phyloP scores from a whole-genome alignment of 2,888 invertebrate genomes.

The Anthoptus insignis region DNA sequence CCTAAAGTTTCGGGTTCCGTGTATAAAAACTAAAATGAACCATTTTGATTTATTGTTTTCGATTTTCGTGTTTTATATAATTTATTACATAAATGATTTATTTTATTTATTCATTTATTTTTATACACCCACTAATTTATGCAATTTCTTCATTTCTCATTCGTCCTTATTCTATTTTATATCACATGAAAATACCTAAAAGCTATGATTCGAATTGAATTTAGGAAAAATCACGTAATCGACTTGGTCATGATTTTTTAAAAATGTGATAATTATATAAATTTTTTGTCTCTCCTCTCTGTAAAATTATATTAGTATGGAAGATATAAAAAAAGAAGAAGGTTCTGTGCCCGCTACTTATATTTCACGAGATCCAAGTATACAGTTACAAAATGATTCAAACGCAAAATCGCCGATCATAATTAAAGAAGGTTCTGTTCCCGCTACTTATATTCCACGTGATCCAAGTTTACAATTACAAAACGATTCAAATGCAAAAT shows the following conservation, averaged over 20 bases:
- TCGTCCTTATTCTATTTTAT: neutral
- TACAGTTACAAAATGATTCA: conserved; percentile 40
- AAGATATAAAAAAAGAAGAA: conserved; percentile 41
- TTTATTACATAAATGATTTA: no score
- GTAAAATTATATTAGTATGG: conserved; percentile 45
- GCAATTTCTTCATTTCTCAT: neutral
- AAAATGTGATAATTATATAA: conserved; percentile 29
- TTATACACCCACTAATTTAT: no score
- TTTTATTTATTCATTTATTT: conserved; percentile 16
- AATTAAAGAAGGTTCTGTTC: no score
- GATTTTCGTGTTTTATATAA: neutral
- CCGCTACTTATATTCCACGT: neutral
- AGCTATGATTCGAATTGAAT: neutral
- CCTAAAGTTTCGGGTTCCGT: no score
- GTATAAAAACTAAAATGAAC: no score
- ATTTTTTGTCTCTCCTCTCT: conserved; percentile 20
- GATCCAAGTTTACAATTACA: no score
- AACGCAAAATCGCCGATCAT: conserved; percentile 20
- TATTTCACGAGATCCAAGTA: conserved; percentile 41
- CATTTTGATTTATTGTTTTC: no score
- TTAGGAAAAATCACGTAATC: conserved; percentile 53
- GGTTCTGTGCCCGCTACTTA: conserved; percentile 31
- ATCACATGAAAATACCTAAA: neutral
- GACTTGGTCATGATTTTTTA: conserved; percentile 61
- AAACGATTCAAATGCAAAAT: conserved; percentile 23